Conservation (phyloP, 2,113 vertebrate genomes). For the Myotis lucifugus region DNA sequence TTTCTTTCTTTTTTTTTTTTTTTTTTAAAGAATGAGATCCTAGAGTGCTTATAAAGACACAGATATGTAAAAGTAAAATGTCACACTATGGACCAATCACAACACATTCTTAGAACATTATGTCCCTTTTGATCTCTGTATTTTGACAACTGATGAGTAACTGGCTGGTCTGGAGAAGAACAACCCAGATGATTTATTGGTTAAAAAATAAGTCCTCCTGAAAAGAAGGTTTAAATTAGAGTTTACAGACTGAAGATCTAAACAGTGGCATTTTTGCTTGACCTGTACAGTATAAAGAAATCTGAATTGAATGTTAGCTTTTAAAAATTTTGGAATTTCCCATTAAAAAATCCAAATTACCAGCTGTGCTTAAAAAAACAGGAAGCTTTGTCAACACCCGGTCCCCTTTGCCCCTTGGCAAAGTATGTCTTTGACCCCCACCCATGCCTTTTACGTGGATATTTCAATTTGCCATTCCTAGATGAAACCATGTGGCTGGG, state of each 20-base stretch:
- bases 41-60: background rate
- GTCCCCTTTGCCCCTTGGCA: background rate
- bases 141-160: constrained; percentile 39
- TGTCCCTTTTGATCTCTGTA: background rate
- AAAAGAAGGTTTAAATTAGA: constrained; percentile 25
- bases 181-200: background rate
- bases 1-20: background rate
- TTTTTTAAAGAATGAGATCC: background rate
- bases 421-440: background rate
- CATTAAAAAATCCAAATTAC: background rate
- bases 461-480: background rate
- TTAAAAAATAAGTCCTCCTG: background rate
- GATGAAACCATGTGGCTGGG: background rate
- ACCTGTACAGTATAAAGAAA: background rate
- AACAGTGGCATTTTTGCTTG: constrained; percentile 36
- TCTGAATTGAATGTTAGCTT: constrained; percentile 18
- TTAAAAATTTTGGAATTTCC: constrained; percentile 45
- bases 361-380: background rate
- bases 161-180: background rate
- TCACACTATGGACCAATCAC: background rate
- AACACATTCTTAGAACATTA: constrained; percentile 11
- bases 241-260: background rate
- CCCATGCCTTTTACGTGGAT: background rate
- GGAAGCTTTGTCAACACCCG: background rate
- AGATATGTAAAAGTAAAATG: background rate